Evolutionary conservation across 2,888 invertebrate species (phyloP), one percentile per base, ranked within the genome.

Genomic region (Mythimna pallens): DNA sequence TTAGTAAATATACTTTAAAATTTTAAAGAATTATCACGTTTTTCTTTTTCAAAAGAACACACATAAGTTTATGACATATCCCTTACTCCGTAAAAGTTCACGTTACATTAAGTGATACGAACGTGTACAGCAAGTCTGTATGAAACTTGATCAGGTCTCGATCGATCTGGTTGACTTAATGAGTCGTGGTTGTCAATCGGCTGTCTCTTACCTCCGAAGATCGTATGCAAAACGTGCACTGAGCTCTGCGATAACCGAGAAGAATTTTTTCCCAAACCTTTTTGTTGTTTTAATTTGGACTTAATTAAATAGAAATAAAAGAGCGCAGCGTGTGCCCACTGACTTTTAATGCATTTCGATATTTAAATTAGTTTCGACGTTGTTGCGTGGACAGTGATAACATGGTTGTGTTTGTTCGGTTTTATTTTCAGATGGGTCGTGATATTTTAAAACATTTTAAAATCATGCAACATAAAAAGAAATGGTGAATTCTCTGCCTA

Each of bases 151-250:
- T 81, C 70, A 64, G 70, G 78, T 77, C 75, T 78, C 57, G 79
- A 79, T 84, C 80, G 82, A 81, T 82, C 75, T 83, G 85, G 86
- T 86, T 85, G 85, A 81, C 81, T 76, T 89, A 95, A 95, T 94
- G 94, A 94, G 86, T 89, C 76, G 65, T 91, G 88, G 89, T 93
- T 94, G 94, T 94, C 94, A 94, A 93, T 93, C 92, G 86, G 64
- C 85, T 92, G 93, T 92, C 93, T 87, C 76, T 84, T 58, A 50
- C 55, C 78, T 71, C 78, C 81, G 81, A 83, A 84, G 55, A 62
- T 61, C 69, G 76, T 70, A 85, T 86, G 86, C 77, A 86, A 85
- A 84, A 86, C 63, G 62, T 75, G 70, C 77, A n/a, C 58, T n/a
- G 55, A 59, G 22, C 61, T 57, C 59, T 62, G 66, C 77, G 70